Percentiles rank a stretch among this genome's conserved stretches.
These are phyloP conservation scores for Netelia fuscicornis DNA, from an alignment of 2,888 invertebrate genomes.

Conservation along the genomic window DNA sequence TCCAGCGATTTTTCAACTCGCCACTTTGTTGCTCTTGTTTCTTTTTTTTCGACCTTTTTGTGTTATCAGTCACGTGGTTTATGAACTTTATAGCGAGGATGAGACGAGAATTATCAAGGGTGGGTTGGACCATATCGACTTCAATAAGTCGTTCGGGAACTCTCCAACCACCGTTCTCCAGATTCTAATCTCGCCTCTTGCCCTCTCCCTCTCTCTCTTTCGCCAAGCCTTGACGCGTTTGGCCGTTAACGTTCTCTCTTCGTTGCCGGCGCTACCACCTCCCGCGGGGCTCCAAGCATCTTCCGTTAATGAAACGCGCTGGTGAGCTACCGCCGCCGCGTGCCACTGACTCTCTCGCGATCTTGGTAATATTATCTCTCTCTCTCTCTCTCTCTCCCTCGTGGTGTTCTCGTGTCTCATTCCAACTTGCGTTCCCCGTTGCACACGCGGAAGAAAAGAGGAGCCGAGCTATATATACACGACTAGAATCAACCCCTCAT, in stretches of 20 bases:
- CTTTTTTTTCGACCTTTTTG: not conserved
- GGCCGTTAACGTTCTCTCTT: constrained; percentile 56
- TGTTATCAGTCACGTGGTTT: not conserved
- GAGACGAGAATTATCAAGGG: not conserved
- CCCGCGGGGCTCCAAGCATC: constrained; percentile 81
- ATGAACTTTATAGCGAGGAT: not conserved
- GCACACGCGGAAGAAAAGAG: constrained; percentile 36
- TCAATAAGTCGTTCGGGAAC: constrained; percentile 52
- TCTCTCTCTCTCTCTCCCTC: constrained; percentile 48
- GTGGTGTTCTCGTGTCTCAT: constrained; percentile 15
- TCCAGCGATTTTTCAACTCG: constrained; percentile 33
- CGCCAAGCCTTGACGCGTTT: constrained; percentile 71
- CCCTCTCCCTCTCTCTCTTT: constrained; percentile 72
- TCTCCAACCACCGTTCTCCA: constrained; percentile 76
- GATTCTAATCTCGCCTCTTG: constrained; percentile 82
- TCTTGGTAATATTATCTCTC: constrained; percentile 66
- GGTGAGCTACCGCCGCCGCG: constrained; percentile 84
- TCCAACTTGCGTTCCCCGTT: constrained; percentile 27
- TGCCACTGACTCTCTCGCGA: constrained; percentile 78
- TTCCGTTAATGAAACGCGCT: constrained; percentile 84
- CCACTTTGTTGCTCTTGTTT: not conserved
- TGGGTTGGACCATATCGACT: constrained; percentile 28
- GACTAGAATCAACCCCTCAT: constrained; percentile 62
- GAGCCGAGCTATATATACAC: constrained; percentile 27
- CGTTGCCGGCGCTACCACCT: constrained; percentile 48